Evolutionary conservation across 2,113 vertebrate genomes (phyloP).

Genomic region (Vireo altiloquus): DNA sequence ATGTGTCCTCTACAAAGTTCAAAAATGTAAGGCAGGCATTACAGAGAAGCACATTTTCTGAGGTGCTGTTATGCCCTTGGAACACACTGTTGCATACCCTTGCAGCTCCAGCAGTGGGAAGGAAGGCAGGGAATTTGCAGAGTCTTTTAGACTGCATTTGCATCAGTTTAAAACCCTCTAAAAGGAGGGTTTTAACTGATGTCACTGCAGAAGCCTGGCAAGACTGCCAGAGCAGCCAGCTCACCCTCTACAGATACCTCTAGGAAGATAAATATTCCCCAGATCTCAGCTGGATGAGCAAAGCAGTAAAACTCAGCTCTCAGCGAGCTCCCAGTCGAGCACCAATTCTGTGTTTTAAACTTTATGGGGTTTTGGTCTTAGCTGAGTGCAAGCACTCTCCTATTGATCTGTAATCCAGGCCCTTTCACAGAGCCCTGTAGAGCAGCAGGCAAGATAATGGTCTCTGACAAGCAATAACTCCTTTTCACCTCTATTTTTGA

Average conservation of each 20-base stretch:
- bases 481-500: slow-evolving; percentile 17
- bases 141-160: too few species aligned
- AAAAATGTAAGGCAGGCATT: neutral
- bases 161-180: too few species aligned
- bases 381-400: neutral
- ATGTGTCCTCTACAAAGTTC: neutral
- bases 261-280: neutral
- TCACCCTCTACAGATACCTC: neutral
- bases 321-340: neutral
- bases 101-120: neutral
- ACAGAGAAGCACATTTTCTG: neutral
- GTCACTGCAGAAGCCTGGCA: neutral
- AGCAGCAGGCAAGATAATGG: neutral
- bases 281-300: neutral
- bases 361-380: neutral
- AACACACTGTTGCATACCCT: neutral
- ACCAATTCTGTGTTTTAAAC: neutral
- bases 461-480: slow-evolving; percentile 12
- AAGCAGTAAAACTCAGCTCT: neutral
- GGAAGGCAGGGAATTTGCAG: neutral
- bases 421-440: neutral
- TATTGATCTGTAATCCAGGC: neutral
- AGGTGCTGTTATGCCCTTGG: neutral
- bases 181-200: neutral
- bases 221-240: neutral